Evolutionary conservation across 2,113 vertebrate genomes (phyloP), one percentile per base, ranked within the genome.

Genomic region (Chloebia gouldiae): DNA sequence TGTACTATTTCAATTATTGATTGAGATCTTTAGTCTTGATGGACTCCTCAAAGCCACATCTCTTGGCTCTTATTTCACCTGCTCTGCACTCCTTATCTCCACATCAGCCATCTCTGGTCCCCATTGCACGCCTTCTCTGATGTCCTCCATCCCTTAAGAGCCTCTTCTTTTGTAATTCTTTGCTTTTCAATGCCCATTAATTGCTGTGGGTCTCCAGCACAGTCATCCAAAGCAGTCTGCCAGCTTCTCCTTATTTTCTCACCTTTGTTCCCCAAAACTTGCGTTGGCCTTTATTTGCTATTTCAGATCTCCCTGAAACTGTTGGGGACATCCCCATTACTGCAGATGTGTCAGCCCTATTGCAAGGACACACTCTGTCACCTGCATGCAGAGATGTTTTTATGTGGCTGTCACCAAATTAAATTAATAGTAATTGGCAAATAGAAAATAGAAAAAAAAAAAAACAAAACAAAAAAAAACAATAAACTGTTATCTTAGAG

Each of bases 111-210:
- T 11, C 27, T 69, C 40, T 53, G 31, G 5, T 81, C 10, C 23
- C 31, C 7, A 6, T 3, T 39, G 22, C 24, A 37, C 27, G 2
- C 7, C 22, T 14, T 9, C 27, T 35, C 14, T 42, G 3, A 0
- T 30, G n/a, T 50, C 27, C 7, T 80, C 10, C 9, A 5, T 60
- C 21, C 3, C 3, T 23, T 51, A 21, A 28, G 37, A 81, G 45
- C 30, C 15, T 59, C 8, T 8, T 1, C 18, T 31, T 66, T 59
- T 25, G 13, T 37, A 70, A 27, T 44, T 65, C 14, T 5, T 30
- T 50, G 13, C 8, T 68, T 86, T 72, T 80, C 40, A 19, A 2
- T 33, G 17, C 17, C 18, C 1, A 0, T 28, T 40, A 18, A 37
- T n/a, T 66, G 39, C 51, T 71, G 15, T 42, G 23, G 7, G 15